These are phyloP conservation scores for Frankliniella intonsa DNA, from an alignment of 2,888 invertebrate species.

Conservation along the genomic window DNA sequence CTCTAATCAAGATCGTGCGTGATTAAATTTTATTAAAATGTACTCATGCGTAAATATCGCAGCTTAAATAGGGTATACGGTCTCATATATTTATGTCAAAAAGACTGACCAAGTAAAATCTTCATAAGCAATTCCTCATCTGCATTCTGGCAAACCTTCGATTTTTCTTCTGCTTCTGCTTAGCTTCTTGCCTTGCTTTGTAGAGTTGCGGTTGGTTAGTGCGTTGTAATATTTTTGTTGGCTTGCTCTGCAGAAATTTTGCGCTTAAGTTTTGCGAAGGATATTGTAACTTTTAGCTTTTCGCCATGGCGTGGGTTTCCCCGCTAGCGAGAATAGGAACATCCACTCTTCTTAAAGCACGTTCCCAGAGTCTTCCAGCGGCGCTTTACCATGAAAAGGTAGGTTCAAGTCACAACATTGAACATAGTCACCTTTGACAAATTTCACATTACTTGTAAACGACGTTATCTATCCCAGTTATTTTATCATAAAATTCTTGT, in stretches of 20 bases:
- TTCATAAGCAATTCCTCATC: too few species aligned
- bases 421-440: neutral
- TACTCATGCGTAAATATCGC: too few species aligned
- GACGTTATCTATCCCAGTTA: slow-evolving; percentile 35
- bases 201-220: too few species aligned
- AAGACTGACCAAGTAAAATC: too few species aligned
- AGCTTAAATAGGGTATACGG: too few species aligned
- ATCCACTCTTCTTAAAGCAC: slow-evolving; percentile 6
- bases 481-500: neutral
- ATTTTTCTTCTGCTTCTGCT: neutral
- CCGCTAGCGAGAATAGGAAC: neutral
- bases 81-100: too few species aligned
- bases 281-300: neutral
- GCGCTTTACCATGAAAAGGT: slow-evolving; percentile 73
- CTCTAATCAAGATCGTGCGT: too few species aligned
- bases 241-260: neutral
- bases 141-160: too few species aligned
- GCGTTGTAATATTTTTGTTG: neutral
- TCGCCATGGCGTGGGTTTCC: slow-evolving; percentile 5
- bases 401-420: slow-evolving; percentile 42
- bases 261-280: neutral
- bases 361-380: slow-evolving; percentile 49
- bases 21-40: too few species aligned
- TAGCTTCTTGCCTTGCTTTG: neutral
- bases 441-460: slow-evolving; percentile 38